Conservation (phyloP, 1,140 invertebrate genomes). For the Dufourea novaeangliae region DNA sequence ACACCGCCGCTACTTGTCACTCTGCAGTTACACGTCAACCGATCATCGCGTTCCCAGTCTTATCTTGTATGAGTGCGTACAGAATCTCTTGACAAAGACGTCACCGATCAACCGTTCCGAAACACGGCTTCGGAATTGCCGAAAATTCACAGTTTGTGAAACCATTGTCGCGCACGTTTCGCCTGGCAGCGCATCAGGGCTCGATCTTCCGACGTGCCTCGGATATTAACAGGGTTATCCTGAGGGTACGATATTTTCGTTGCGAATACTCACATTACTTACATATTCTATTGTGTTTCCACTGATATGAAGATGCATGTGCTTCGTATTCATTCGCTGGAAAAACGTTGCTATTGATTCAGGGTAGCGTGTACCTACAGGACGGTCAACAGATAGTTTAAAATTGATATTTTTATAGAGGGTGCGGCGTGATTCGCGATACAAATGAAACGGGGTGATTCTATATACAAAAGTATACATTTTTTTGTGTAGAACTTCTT, state of each 20-base stretch:
- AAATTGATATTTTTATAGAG: too few relatives aligned
- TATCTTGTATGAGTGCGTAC: background rate
- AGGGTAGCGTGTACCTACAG: background rate
- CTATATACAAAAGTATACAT: too few relatives aligned
- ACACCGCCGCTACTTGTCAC: slow-evolving; percentile 11
- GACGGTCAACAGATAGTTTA: too few relatives aligned
- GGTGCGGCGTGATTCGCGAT: too few relatives aligned
- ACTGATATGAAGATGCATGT: too few relatives aligned
- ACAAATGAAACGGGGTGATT: too few relatives aligned
- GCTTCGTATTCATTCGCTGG: background rate
- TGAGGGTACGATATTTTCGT: slow-evolving; percentile 32
- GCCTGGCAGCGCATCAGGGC: background rate
- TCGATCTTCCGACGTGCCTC: slow-evolving; percentile 33
- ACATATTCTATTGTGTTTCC: background rate
- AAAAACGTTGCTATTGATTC: slow-evolving; percentile 27
- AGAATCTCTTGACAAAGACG: background rate
- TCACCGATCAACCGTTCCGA: background rate
- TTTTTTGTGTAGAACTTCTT: too few relatives aligned
- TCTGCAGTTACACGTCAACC: slow-evolving; percentile 22
- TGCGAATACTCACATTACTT: background rate
- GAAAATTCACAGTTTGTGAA: background rate
- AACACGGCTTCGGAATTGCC: background rate
- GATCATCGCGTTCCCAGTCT: background rate
- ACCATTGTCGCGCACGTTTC: background rate
- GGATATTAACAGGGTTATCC: slow-evolving; percentile 33